A percentile compares a stretch with the other conserved stretches of the same genome.
Evolutionary conservation across 2,797 vertebrate genomes (phyloP).

Genomic region (Peromyscus attwateri): DNA sequence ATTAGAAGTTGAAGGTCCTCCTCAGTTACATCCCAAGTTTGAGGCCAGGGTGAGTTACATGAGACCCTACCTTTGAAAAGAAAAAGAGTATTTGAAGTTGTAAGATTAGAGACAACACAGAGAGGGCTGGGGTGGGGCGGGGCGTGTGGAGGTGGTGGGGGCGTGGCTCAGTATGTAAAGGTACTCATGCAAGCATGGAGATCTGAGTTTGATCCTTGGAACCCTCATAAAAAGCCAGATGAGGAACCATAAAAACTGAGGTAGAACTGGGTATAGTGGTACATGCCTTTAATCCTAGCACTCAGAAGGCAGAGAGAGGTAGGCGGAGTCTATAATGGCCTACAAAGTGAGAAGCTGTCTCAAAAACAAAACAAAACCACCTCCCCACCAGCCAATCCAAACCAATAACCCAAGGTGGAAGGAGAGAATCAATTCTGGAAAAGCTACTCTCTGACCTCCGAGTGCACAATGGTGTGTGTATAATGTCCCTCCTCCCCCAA

Average conservation of each 20-base stretch:
- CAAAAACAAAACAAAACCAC: background rate
- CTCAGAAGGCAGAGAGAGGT: background rate
- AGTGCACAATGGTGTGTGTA: background rate
- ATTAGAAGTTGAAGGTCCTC: background rate
- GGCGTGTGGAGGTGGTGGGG: no score
- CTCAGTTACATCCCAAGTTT: background rate
- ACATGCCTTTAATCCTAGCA: no score
- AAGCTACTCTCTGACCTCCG: background rate
- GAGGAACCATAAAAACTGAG: background rate
- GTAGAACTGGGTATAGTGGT: no score
- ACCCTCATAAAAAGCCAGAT: background rate
- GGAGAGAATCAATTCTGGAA: background rate
- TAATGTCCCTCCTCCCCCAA: no score
- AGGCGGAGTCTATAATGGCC: background rate
- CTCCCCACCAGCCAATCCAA: background rate
- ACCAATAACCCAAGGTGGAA: background rate
- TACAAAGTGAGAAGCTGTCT: background rate
- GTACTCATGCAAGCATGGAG: background rate
- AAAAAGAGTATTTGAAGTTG: background rate
- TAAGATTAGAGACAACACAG: background rate
- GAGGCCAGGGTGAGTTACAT: background rate
- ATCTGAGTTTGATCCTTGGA: background rate
- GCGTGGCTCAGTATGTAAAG: background rate
- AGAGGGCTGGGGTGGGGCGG: no score
- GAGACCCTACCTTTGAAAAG: background rate